Evolutionary conservation across 2,888 invertebrate genomes (phyloP).

Genomic region (Plagodis pulveraria): DNA sequence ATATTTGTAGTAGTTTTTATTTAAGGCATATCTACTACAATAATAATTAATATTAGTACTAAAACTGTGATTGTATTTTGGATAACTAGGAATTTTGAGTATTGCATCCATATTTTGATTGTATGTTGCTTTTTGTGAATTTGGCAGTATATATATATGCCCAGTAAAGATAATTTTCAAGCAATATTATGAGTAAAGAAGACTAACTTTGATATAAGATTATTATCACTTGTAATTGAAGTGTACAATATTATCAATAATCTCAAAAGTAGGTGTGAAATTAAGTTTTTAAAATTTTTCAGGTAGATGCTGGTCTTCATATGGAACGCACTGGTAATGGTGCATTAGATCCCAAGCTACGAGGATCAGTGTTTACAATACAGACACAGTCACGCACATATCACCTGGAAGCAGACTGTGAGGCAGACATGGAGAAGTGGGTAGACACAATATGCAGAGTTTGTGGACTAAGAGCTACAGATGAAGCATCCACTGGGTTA

Average conservation of each 20-base stretch:
- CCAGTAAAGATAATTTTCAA: background rate
- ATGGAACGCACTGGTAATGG: constrained; percentile 93
- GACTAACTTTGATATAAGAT: background rate
- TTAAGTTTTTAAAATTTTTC: constrained; percentile 11
- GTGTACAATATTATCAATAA: background rate
- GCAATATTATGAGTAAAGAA: background rate
- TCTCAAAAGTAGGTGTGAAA: background rate
- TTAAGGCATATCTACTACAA: no score
- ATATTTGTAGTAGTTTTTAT: no score
- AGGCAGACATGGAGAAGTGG: constrained; percentile 97
- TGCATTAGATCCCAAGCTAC: constrained; percentile 86
- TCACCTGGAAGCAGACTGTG: constrained; percentile 96
- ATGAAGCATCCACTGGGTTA: constrained; percentile 72
- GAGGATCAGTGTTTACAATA: constrained; percentile 92
- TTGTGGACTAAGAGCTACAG: constrained; percentile 92
- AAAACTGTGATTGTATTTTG: background rate
- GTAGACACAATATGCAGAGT: constrained; percentile 97
- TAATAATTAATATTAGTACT: no score
- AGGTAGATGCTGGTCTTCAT: constrained; percentile 94
- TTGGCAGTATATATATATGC: background rate
- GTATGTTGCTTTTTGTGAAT: no score
- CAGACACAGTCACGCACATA: constrained; percentile 95
- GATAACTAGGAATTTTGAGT: background rate
- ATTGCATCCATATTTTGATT: no score
- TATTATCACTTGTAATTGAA: background rate